Base-by-base conservation (phyloP, 2,797 vertebrate species). In the Pseudochaenichthys georgianus region DNA sequence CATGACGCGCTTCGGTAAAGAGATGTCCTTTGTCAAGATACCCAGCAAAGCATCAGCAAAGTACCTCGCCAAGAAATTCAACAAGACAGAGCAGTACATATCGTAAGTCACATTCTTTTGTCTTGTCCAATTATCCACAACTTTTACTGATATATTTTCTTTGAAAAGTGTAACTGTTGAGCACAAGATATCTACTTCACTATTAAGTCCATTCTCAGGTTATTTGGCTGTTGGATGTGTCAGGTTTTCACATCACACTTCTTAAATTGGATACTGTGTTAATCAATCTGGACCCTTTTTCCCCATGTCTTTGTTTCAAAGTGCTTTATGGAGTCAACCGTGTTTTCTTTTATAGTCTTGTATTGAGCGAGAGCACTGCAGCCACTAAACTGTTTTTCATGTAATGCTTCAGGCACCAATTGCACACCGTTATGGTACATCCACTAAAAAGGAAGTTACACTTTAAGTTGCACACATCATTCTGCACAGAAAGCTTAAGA, bases 11-110 rank as follows among this genome's bases (percentile, higher is more conserved):
- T 99, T 95, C 0, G 96, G 96, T 53, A 99, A 99, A 93, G 97
- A 99, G 94, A 94, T 98, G 91, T 98, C 97, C 89, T 98, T 99
- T 92, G 97, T 99, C 69, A 98, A 97, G 92, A 99, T 99, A 73
- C 97, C 97, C 91, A 99, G 97, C 95, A 99, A 98, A 81, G 97
- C 97, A 1, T 99, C 97, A 0, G 97, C 97, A 84, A 98, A 98
- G 78, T 99, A 99, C 88, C 93, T 99, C 64, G 97, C 97, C 85
- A 98, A 98, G 95, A 99, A 98, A 83, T 98, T 96, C 94, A 99
- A 99, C 96, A 98, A 98, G 85, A 97, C 97, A 0, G 97, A 99
- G 87, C 96, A 98, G 94, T 99, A 99, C 92, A 98, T 99, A 52
- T 93, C 96, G 97, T 99, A 88, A 95, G 84, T 94, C 38, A 17